phyloP scores from a whole-genome alignment of 2,888 invertebrate species.

The Frankliniella intonsa region DNA sequence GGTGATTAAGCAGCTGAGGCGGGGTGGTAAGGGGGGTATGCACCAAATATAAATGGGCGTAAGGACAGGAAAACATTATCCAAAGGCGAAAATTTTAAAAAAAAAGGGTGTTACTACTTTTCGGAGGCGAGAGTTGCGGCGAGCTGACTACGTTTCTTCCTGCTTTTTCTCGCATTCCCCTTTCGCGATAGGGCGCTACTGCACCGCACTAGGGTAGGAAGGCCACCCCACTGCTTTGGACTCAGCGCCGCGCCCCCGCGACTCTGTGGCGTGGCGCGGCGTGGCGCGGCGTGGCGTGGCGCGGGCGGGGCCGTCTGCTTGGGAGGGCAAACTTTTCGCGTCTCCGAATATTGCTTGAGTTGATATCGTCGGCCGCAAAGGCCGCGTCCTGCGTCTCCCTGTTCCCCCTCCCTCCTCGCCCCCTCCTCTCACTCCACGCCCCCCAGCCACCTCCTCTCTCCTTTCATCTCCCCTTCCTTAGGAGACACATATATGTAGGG shows the following conservation, averaged over 20 bases:
- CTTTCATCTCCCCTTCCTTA: not conserved
- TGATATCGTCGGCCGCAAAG: constrained; percentile 24
- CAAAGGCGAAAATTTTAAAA: too few relatives aligned
- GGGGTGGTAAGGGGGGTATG: too few relatives aligned
- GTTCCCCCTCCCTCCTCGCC: not conserved
- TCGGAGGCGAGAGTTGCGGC: too few relatives aligned
- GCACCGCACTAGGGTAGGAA: not conserved
- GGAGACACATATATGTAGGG: not conserved
- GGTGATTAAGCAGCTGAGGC: too few relatives aligned
- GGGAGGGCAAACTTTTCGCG: constrained; percentile 16
- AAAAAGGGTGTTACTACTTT: too few relatives aligned
- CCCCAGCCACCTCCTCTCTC: not conserved
- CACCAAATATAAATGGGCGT: too few relatives aligned
- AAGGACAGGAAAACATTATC: too few relatives aligned
- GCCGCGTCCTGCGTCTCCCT: not conserved
- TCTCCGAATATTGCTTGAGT: constrained; percentile 25
- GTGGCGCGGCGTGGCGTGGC: not conserved
- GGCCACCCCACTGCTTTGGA: not conserved
- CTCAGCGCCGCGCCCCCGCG: not conserved
- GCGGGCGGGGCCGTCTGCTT: not conserved
- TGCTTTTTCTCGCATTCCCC: too few relatives aligned
- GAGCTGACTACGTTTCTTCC: too few relatives aligned
- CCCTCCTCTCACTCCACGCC: not conserved
- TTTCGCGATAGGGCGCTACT: not conserved
- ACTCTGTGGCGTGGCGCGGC: not conserved